Evolutionary conservation across 2,113 vertebrate genomes (phyloP).

Genomic region (Eleginops maclovinus): DNA sequence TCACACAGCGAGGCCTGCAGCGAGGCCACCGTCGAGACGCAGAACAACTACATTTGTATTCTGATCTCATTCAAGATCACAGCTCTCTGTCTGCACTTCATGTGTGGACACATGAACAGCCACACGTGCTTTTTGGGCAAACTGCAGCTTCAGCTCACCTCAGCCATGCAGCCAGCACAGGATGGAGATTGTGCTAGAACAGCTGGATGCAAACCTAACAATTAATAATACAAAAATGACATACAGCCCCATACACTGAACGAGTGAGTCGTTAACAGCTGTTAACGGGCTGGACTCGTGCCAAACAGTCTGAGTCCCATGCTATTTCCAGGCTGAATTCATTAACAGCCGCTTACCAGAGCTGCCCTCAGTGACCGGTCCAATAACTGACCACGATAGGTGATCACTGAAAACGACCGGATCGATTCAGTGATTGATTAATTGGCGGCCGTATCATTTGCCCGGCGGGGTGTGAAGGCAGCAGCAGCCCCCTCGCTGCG

Average conservation of each 20-base stretch:
- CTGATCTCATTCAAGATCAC: constrained; percentile 3
- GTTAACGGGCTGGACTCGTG: constrained; percentile 47
- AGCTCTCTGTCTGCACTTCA: constrained; percentile 12
- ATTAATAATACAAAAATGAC: neutral
- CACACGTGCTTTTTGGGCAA: constrained; percentile 53
- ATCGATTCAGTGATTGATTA: constrained; percentile 64
- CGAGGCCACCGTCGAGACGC: neutral
- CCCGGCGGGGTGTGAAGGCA: constrained; percentile 18
- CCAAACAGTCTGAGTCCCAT: constrained; percentile 40
- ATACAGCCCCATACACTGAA: neutral
- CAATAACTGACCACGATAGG: constrained; percentile 50
- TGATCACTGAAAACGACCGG: constrained; percentile 47
- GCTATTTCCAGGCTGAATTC: constrained; percentile 11
- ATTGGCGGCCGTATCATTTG: constrained; percentile 52
- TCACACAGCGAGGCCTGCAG: neutral
- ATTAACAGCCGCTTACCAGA: neutral
- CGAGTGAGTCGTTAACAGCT: constrained; percentile 24
- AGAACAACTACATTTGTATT: constrained; percentile 8
- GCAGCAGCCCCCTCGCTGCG: neutral
- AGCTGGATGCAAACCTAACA: constrained; percentile 4
- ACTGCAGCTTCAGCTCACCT: constrained; percentile 37
- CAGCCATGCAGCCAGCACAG: neutral
- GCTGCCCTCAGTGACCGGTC: constrained; percentile 18
- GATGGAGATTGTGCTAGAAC: constrained; percentile 18
- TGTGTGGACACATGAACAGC: constrained; percentile 32